phyloP scores from a whole-genome alignment of 2,113 vertebrate species.

The Bombycilla garrulus region DNA sequence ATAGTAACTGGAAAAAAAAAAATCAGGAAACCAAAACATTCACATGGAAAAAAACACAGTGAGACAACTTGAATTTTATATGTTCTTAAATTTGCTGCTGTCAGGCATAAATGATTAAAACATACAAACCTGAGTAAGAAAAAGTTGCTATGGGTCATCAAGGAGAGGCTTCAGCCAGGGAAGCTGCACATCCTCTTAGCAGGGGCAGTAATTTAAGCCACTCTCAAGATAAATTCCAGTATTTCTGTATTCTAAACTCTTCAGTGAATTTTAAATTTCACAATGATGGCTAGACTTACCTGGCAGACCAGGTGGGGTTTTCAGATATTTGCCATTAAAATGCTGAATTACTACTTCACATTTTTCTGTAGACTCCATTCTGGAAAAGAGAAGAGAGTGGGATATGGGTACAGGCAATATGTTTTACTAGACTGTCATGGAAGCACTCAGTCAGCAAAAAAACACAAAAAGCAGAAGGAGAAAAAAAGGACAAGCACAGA shows the following conservation, averaged over 20 bases:
- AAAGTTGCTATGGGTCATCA: not conserved
- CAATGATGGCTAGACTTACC: slow-evolving; percentile 69
- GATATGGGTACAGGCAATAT: not conserved
- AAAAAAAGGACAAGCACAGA: not conserved
- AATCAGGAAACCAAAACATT: not conserved
- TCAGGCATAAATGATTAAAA: not conserved
- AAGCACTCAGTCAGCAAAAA: not conserved
- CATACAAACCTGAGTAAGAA: not conserved
- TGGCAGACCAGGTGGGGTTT: slow-evolving; percentile 85
- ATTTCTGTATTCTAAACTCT: not conserved
- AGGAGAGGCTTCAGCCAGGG: not conserved
- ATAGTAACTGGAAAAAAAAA: not conserved
- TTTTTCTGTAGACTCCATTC: slow-evolving; percentile 89
- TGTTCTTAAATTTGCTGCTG: not conserved
- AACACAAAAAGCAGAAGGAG: not conserved
- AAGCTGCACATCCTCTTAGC: not conserved
- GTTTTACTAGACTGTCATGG: not conserved
- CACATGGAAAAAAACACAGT: not conserved
- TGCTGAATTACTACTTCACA: slow-evolving; percentile 89
- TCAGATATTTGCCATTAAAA: slow-evolving; percentile 89
- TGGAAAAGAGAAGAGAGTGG: slow-evolving; percentile 56
- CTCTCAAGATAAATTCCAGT: not conserved
- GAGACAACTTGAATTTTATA: not conserved
- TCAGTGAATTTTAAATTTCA: not conserved
- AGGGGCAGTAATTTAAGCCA: not conserved